Evolutionary conservation across 2,888 invertebrate genomes (phyloP), one percentile per base, ranked within the genome.

Genomic region (Amorpha juglandis): DNA sequence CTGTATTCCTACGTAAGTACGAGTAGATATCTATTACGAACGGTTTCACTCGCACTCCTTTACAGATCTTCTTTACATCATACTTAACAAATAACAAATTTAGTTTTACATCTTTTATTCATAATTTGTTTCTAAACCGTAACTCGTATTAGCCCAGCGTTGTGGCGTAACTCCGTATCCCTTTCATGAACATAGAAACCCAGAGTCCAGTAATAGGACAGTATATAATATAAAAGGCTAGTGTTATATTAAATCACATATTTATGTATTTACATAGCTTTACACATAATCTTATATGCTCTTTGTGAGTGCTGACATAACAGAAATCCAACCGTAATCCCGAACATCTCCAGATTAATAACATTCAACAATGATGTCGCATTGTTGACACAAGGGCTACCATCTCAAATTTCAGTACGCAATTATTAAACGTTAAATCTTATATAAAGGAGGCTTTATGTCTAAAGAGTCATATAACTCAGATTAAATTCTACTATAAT

Each of bases 391-490:
- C 42, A 19, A 38, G 19, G 58, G 19, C 42, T 19, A 58, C 42
- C 58, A 58, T 58, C 76, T 76, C 75, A 74, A 77, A 76, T 73
- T 75, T 73, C 76, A 75, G 73, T 71, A 73, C 74, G 77, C 76
- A 77, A 82, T 82, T 80, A 83, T 83, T 78, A 80, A 76, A 78
- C 73, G 80, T 76, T 82, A 80, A 82, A 76, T 81, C 76, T 76
- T 74, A 71, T 77, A 77, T 78, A 79, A 81, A 77, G 76, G 74
- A 74, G 78, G 75, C 73, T 70, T 75, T 72, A 70, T 77, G 74
- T 73, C 71, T 66, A 67, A 66, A 67, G 67, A 68, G 72, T 74
- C 75, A 74, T 77, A 72, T 77, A 79, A 76, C 78, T 76, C 74
- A 76, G 77, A 76, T 79, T 80, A 79, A 58, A 81, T 81, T 78